Base-by-base conservation (phyloP, 1,140 invertebrate species). In the Acromyrmex charruanus region DNA sequence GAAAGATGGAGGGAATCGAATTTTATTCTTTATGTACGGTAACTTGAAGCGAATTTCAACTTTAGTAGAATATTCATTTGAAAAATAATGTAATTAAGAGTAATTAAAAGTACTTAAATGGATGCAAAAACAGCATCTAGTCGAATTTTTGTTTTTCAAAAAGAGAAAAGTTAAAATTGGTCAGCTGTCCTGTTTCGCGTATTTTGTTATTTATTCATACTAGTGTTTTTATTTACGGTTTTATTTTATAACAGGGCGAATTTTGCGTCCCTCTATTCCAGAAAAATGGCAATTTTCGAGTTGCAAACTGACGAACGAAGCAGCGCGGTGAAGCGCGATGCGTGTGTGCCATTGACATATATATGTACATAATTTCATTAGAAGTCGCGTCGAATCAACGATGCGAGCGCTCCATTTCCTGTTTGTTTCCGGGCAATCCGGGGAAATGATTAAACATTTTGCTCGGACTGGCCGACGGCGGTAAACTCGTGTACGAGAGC, bases 381-480 rank as follows among this genome's bases (percentile, higher is more conserved):
- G 80, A 75, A 74, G 39, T 59, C 80, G 80, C 68, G 53, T 66
- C 39, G 69, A 84, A 84, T 82, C 68, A 51, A 59, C 80, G 69
- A 82, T 61, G 80, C 55, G 69, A 63, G 55, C 80, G 80, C 80
- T 75, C 55, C 55, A 84, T 84, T 84, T 84, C 80, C 80, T 84
- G 39, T 63, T 84, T 84, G 80, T 84, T 84, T 84, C 80, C 80
- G 55, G 55, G 80, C 80, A 84, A 84, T 84, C 69, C 80, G 39
- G 25, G 80, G 55, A 58, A 68, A 84, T 84, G 69, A 84, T 84
- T 84, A 84, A 84, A 84, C 58, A 84, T 84, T 84, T 84, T 71
- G 69, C 31, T 75, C 69, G 66, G 31, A 14, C n/a, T 51, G 44
- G 12, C 39, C 55, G 58, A 18, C 49, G 28, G 58, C n/a, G 79